phyloP scores from a whole-genome alignment of 2,888 invertebrate genomes.

The Venustoraphidia nigricollis region DNA sequence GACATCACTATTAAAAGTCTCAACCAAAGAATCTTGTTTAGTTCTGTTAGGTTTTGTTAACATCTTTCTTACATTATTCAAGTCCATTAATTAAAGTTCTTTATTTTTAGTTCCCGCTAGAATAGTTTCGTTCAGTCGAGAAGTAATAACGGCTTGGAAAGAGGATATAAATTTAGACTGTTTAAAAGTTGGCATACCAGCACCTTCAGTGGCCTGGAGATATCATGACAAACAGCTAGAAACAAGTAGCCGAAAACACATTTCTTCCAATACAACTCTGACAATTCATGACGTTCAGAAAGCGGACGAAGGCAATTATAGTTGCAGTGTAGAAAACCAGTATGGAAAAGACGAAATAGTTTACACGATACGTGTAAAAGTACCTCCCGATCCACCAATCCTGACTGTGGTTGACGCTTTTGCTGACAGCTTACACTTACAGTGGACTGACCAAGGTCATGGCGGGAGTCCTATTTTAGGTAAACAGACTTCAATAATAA shows the following conservation, averaged over 20 bases:
- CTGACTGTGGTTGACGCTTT: conserved; percentile 68
- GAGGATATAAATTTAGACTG: conserved; percentile 71
- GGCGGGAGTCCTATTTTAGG: conserved; percentile 65
- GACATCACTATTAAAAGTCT: too few species aligned
- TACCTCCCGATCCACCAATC: conserved; percentile 75
- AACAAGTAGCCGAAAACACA: conserved; percentile 48
- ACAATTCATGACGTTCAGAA: conserved; percentile 63
- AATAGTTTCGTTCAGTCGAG: conserved; percentile 76
- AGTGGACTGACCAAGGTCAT: conserved; percentile 68
- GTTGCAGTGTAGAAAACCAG: conserved; percentile 71
- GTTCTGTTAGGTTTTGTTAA: neutral
- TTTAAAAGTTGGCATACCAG: conserved; percentile 68
- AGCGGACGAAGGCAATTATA: conserved; percentile 79
- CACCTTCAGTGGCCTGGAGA: conserved; percentile 63
- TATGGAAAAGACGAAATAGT: conserved; percentile 72
- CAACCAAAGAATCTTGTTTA: neutral
- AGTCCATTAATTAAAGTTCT: conserved; percentile 14
- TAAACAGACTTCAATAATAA: conserved; percentile 14
- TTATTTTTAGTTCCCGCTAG: conserved; percentile 54
- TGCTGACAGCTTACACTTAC: conserved; percentile 65
- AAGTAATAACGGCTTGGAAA: conserved; percentile 73
- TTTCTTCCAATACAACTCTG: conserved; percentile 55
- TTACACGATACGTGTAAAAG: conserved; percentile 57
- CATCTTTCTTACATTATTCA: neutral
- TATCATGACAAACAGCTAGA: conserved; percentile 61